These are phyloP conservation scores for Spea hammondii DNA, from an alignment of 2,797 vertebrate genomes.

Conservation along the genomic window DNA sequence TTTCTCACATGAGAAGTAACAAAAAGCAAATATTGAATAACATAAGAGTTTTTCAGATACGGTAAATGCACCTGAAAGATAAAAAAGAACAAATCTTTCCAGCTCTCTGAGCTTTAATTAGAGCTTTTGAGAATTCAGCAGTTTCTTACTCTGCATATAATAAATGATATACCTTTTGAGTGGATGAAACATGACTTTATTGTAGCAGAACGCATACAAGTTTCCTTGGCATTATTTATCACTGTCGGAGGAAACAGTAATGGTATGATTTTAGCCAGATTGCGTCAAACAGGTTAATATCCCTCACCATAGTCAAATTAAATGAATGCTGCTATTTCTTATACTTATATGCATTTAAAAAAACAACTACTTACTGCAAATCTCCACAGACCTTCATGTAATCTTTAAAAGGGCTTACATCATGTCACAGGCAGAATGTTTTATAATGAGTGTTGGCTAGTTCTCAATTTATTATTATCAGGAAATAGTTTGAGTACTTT, in stretches of 20 bases:
- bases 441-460: too few relatives aligned
- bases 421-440: too few relatives aligned
- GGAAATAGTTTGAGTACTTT: too few relatives aligned
- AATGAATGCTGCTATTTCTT: not conserved
- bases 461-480: too few relatives aligned
- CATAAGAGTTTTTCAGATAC: conserved; percentile 33
- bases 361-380: too few relatives aligned
- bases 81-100: conserved; percentile 39
- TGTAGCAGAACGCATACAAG: conserved; percentile 48
- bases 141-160: conserved; percentile 50
- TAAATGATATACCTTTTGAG: conserved; percentile 49
- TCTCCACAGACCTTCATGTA: too few relatives aligned
- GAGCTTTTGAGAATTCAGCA: conserved; percentile 50
- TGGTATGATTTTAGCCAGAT: conserved; percentile 29
- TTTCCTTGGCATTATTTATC: conserved; percentile 48
- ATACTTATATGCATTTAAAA: too few relatives aligned
- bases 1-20: conserved; percentile 23
- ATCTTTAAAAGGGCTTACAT: too few relatives aligned
- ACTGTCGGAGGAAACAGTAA: conserved; percentile 33
- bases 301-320: conserved; percentile 17
- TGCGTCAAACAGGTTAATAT: conserved; percentile 17
- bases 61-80: conserved; percentile 41
- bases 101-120: conserved; percentile 50
- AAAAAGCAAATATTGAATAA: conserved; percentile 43
- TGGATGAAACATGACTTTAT: conserved; percentile 50